Percentiles rank a stretch among this genome's conserved stretches.
Conservation (phyloP, 1,140 invertebrate species). For the Alviniconcha marisindica region DNA sequence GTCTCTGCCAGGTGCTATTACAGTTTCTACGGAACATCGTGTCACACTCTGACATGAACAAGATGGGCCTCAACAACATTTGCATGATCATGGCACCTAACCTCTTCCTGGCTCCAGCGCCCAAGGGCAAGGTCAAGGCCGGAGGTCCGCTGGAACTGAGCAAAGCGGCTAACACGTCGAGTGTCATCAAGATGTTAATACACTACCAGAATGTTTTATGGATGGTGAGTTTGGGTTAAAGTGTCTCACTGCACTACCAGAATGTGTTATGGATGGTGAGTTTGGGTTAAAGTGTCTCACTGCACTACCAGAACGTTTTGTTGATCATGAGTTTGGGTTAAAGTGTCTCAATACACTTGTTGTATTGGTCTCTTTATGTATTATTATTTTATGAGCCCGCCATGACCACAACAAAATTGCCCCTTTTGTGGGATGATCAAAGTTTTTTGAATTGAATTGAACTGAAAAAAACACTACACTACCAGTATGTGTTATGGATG, state of each 20-base stretch:
- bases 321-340: too few relatives aligned
- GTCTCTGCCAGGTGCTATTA: constrained; percentile 81
- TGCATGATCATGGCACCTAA: constrained; percentile 95
- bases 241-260: background rate
- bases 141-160: constrained; percentile 81
- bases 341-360: too few relatives aligned
- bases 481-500: too few relatives aligned
- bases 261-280: too few relatives aligned
- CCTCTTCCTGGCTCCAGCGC: constrained; percentile 85
- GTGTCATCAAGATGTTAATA: constrained; percentile 87
- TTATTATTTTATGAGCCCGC: background rate
- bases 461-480: too few relatives aligned
- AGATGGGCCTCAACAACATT: constrained; percentile 93
- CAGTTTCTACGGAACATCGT: constrained; percentile 86
- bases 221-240: constrained; percentile 79
- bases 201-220: constrained; percentile 85
- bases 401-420: background rate
- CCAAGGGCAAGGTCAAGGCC: constrained; percentile 56
- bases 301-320: background rate
- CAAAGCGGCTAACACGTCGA: constrained; percentile 88
- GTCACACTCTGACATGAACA: constrained; percentile 84
- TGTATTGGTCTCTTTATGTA: background rate
- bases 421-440: too few relatives aligned
- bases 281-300: too few relatives aligned
- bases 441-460: too few relatives aligned